Evolutionary conservation across 2,888 invertebrate species (phyloP).

Genomic region (Cheilosia pagana): DNA sequence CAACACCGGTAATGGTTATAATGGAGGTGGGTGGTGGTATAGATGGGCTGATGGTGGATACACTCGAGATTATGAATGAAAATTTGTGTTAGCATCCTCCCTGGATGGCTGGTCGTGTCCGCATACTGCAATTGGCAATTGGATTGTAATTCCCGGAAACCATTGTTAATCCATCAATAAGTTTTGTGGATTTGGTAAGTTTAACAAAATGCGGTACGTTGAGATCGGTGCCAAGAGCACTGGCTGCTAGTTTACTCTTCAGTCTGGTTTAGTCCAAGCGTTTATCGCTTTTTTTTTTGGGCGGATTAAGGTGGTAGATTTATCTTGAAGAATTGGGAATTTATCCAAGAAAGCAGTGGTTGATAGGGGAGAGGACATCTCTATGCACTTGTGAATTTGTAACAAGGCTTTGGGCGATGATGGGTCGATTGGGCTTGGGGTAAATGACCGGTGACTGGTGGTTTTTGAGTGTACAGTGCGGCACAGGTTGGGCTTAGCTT

Average conservation of each 20-base stretch:
- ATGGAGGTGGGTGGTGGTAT: neutral
- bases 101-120: constrained; percentile 22
- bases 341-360: constrained; percentile 33
- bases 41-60: constrained; percentile 25
- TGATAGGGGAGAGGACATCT: neutral
- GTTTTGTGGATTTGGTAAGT: constrained; percentile 66
- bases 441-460: constrained; percentile 18
- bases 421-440: neutral
- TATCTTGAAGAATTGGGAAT: constrained; percentile 41
- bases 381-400: constrained; percentile 14
- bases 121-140: constrained; percentile 69
- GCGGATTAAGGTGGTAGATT: constrained; percentile 12
- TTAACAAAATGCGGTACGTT: constrained; percentile 49
- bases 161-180: constrained; percentile 73
- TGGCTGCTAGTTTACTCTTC: constrained; percentile 17
- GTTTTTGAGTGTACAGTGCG: neutral
- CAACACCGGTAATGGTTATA: constrained; percentile 62
- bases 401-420: neutral
- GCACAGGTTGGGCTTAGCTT: neutral
- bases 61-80: constrained; percentile 70
- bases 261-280: constrained; percentile 10
- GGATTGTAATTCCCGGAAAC: constrained; percentile 55
- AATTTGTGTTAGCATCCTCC: constrained; percentile 53
- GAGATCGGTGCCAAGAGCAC: constrained; percentile 44
- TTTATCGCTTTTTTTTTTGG: constrained; percentile 1